phyloP scores from a whole-genome alignment of 2,888 invertebrate genomes.

The Syrista parreyssii region DNA sequence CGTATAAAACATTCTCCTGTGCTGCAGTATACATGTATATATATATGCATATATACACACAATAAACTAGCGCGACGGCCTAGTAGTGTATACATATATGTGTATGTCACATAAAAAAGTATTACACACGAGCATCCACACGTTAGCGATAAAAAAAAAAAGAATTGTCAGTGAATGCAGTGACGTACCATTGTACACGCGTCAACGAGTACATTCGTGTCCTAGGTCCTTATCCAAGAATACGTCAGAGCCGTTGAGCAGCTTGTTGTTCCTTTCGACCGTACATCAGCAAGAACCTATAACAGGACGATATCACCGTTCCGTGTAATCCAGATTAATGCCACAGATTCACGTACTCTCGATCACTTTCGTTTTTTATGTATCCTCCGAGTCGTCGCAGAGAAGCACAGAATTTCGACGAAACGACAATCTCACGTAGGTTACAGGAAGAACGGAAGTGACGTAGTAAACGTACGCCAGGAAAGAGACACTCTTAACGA shows the following conservation, averaged over 20 bases:
- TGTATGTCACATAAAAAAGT: no score
- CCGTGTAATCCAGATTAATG: not conserved
- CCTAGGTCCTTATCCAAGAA: not conserved
- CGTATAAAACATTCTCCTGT: not conserved
- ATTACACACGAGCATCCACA: no score
- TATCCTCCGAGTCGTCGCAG: not conserved
- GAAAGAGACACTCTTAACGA: not conserved
- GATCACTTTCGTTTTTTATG: not conserved
- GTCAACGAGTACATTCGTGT: not conserved
- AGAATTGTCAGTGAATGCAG: not conserved
- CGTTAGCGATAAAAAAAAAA: not conserved
- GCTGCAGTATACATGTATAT: not conserved
- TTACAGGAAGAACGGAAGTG: not conserved
- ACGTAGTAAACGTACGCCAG: not conserved
- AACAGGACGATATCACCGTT: not conserved
- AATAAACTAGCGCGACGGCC: no score
- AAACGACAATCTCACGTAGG: not conserved
- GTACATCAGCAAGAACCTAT: not conserved
- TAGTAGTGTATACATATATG: no score
- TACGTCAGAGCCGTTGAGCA: not conserved
- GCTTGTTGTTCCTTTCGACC: not conserved
- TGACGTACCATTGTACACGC: not conserved
- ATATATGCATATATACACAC: not conserved
- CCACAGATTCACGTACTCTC: not conserved
- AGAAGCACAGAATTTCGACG: not conserved